Evolutionary conservation across 2,888 invertebrate species (phyloP), one percentile per base, ranked within the genome.

Genomic region (Unio pictorum): DNA sequence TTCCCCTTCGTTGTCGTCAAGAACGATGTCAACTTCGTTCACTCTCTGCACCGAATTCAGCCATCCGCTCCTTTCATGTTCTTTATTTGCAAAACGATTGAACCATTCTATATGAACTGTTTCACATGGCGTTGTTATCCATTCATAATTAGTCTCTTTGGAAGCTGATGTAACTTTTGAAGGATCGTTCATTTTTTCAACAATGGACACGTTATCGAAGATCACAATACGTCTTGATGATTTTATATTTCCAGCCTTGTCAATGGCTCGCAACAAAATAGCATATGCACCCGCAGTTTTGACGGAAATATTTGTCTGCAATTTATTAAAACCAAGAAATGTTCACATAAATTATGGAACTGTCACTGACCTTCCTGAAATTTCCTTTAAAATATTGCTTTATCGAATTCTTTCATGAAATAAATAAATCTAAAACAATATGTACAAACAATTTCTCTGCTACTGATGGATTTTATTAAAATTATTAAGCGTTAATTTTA

Each of bases 221-320:
- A 80, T 54, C 8, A 78, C 66, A 6, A 80, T 68, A 56, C 74
- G 62, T 57, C 80, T 64, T 1, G 75, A 63, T 20, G 66, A 54
- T 56, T 74, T 73, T 18, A 58, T 20, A 55, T 80, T 80, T 26
- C 72, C 74, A 18, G 80, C 80, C n/a, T 66, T 70, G 61, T 80
- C 80, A 26, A 60, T 58, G 0, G 69, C 76, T 15, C 65, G 60
- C 30, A 74, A 23, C 55, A 72, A 34, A 0, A 34, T 7, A 34
- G 34, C 34, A 34, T 34, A 34, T 0, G 34, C 34, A 6, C 34
- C 34, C 34, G 34, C 34, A 34, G 6, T 34, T 7, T 0, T 6
- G 7, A 34, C 6, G 34, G 34, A 34, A 7, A 34, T 34, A 34
- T 5, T 34, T 34, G 34, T 7, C 34, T 34, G 34, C 34, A 34